Evolutionary conservation across 1,140 invertebrate species (phyloP).

Genomic region (Papilio machaon): DNA sequence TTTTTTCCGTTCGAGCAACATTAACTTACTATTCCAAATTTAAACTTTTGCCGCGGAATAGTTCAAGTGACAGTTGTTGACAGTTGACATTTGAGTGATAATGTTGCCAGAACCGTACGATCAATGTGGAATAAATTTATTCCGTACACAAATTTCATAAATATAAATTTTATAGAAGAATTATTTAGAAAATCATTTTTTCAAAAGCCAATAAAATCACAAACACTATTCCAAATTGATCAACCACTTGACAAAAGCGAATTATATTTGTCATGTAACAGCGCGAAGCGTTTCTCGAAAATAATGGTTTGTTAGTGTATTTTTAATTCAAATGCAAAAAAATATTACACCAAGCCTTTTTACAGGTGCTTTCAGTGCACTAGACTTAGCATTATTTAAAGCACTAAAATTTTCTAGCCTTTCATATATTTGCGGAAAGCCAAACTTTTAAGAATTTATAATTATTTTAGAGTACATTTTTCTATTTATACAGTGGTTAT

Average conservation of each 20-base stretch:
- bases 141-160: constrained; percentile 22
- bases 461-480: neutral
- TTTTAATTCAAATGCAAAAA: constrained; percentile 59
- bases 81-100: constrained; percentile 32
- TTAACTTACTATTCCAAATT: constrained; percentile 42
- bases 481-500: constrained; percentile 30
- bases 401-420: constrained; percentile 23
- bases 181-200: constrained; percentile 28
- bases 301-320: constrained; percentile 80
- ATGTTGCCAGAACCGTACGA: constrained; percentile 76
- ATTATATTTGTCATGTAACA: constrained; percentile 52
- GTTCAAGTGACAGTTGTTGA: neutral
- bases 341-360: constrained; percentile 38
- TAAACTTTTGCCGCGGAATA: neutral
- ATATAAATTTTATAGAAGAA: neutral
- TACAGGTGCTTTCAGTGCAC: neutral
- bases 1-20: constrained; percentile 71
- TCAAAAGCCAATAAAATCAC: constrained; percentile 73
- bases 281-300: constrained; percentile 69
- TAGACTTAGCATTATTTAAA: neutral
- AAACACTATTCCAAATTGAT: constrained; percentile 80
- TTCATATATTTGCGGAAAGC: neutral
- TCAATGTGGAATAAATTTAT: constrained; percentile 76
- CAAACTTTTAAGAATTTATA: constrained; percentile 5
- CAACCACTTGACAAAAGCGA: constrained; percentile 65